phyloP scores from a whole-genome alignment of 2,888 invertebrate species.

The Pseudococcus jackbeardsleyi region DNA sequence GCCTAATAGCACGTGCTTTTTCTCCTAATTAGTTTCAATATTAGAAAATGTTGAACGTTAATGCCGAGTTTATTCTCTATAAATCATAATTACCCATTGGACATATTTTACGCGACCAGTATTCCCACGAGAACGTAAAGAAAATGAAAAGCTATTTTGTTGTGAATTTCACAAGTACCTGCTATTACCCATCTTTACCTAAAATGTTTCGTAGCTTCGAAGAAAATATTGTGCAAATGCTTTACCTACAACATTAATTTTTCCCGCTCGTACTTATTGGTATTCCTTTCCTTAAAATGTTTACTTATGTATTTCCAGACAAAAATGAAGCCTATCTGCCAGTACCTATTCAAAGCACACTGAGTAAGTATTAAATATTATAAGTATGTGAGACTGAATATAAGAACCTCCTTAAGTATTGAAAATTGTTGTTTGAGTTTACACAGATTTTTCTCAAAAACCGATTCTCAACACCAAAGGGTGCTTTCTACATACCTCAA shows the following conservation, averaged over 20 bases:
- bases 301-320: too few relatives aligned
- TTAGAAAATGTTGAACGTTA: slow-evolving; percentile 35
- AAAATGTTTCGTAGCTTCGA: background rate
- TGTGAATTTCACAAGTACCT: slow-evolving; percentile 30
- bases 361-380: too few relatives aligned
- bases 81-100: slow-evolving; percentile 32
- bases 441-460: too few relatives aligned
- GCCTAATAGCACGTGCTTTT: background rate
- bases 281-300: too few relatives aligned
- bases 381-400: too few relatives aligned
- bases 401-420: too few relatives aligned
- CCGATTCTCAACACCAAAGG: too few relatives aligned
- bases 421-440: too few relatives aligned
- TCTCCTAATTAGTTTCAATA: slow-evolving; percentile 15
- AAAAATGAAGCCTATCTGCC: too few relatives aligned
- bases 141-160: slow-evolving; percentile 41
- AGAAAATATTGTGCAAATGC: background rate
- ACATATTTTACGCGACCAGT: slow-evolving; percentile 33
- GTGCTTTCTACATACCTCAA: too few relatives aligned
- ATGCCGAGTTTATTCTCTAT: slow-evolving; percentile 35
- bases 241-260: background rate
- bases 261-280: too few relatives aligned
- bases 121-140: slow-evolving; percentile 13
- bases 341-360: too few relatives aligned
- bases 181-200: background rate